Evolutionary conservation across 2,888 invertebrate genomes (phyloP).

Genomic region (Pandemis cinnamomeana): DNA sequence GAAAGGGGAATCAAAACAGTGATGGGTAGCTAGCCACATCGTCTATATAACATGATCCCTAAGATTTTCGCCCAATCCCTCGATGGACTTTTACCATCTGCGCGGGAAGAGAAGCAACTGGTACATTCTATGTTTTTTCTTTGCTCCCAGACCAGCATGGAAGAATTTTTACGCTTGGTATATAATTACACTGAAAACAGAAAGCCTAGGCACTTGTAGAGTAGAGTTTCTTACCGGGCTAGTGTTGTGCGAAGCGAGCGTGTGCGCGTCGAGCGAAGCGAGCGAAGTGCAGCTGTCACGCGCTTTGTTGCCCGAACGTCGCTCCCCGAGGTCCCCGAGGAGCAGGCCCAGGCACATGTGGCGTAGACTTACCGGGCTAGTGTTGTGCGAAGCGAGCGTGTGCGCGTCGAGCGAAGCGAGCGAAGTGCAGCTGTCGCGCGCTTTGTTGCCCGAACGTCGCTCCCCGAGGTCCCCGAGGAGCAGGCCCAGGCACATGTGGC

Average conservation of each 20-base stretch:
- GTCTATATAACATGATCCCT: too few relatives aligned
- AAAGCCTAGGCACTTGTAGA: too few relatives aligned
- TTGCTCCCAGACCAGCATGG: too few relatives aligned
- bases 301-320: conserved; percentile 80
- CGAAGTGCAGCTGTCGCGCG: conserved; percentile 78
- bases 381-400: conserved; percentile 90
- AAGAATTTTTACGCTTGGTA: too few relatives aligned
- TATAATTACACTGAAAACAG: too few relatives aligned
- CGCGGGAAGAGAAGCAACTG: too few relatives aligned
- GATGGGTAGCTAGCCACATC: too few relatives aligned
- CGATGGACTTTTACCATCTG: too few relatives aligned
- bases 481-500: conserved; percentile 58
- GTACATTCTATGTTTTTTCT: too few relatives aligned
- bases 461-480: conserved; percentile 92
- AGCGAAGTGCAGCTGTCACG: conserved; percentile 80
- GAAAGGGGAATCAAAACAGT: too few relatives aligned
- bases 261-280: conserved; percentile 86
- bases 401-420: conserved; percentile 86
- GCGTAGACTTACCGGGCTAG: conserved; percentile 87
- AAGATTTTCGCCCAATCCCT: too few relatives aligned
- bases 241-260: conserved; percentile 90
- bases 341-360: conserved; percentile 72
- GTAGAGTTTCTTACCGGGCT: conserved; percentile 87
- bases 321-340: conserved; percentile 90
- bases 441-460: conserved; percentile 80